Conservation (phyloP, 2,113 vertebrate species). For the Pollimyrus isidori region DNA sequence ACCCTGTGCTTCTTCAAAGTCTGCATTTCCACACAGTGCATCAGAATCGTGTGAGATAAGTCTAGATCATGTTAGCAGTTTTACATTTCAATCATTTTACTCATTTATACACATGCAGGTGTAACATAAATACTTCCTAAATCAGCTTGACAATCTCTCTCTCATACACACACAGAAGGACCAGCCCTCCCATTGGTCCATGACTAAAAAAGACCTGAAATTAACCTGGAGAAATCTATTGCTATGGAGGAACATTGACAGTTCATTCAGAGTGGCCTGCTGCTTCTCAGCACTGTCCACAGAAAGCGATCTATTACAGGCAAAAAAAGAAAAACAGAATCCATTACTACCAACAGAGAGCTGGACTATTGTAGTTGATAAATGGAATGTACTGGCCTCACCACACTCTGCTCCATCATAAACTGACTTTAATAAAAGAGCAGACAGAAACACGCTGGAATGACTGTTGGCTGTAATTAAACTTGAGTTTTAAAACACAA, state of each 20-base stretch:
- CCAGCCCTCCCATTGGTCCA: conserved; percentile 9
- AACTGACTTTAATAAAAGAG: neutral
- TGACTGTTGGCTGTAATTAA: neutral
- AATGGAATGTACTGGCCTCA: neutral
- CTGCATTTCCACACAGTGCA: neutral
- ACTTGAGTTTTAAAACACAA: neutral
- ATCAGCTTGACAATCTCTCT: neutral
- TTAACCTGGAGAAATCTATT: conserved; percentile 27
- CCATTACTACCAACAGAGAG: conserved; percentile 19
- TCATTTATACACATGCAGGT: neutral
- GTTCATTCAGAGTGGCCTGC: conserved; percentile 6
- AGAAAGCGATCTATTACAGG: conserved; percentile 27
- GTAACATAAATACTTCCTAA: neutral
- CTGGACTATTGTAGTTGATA: neutral
- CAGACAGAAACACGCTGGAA: neutral
- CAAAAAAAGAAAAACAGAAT: conserved; percentile 33
- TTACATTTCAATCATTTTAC: neutral
- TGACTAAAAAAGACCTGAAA: conserved; percentile 40
- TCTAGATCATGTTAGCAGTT: neutral
- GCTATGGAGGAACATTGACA: conserved; percentile 30
- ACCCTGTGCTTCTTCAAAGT: conserved; percentile 4
- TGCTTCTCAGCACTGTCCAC: conserved; percentile 18
- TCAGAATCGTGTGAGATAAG: neutral
- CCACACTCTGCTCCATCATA: neutral
- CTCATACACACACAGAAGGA: neutral